phyloP scores from a whole-genome alignment of 2,888 invertebrate genomes.

The Chymomyza caudatula region DNA sequence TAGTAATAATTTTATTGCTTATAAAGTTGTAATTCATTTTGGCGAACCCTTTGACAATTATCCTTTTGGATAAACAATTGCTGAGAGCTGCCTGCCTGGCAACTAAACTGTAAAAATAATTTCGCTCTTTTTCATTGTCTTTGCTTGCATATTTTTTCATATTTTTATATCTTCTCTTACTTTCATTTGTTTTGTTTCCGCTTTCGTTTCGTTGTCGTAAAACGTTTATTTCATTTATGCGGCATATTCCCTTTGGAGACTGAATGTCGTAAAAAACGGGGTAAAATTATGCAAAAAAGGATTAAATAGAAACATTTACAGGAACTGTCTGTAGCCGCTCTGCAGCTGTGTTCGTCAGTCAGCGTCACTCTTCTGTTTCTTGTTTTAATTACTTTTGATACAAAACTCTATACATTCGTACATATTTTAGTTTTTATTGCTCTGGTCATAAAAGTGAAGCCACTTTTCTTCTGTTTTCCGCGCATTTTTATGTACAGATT shows the following conservation, averaged over 20 bases:
- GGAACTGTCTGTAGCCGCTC: conserved; percentile 26
- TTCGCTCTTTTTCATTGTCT: conserved; percentile 45
- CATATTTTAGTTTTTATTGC: conserved; percentile 41
- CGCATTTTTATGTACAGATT: background rate
- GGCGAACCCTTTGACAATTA: conserved; percentile 63
- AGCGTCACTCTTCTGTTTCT: conserved; percentile 27
- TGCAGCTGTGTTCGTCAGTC: conserved; percentile 45
- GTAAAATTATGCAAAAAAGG: conserved; percentile 70
- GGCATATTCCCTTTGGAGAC: conserved; percentile 65
- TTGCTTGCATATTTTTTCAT: background rate
- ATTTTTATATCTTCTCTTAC: conserved; percentile 50
- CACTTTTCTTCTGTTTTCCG: background rate
- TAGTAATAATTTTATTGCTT: conserved; percentile 69
- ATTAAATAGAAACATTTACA: conserved; percentile 54
- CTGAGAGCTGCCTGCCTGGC: conserved; percentile 37
- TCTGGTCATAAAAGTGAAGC: conserved; percentile 23
- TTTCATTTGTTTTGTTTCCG: conserved; percentile 19
- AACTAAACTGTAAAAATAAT: conserved; percentile 45
- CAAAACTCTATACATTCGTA: conserved; percentile 33
- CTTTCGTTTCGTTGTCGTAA: conserved; percentile 58
- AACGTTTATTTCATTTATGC: conserved; percentile 70
- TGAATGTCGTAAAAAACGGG: conserved; percentile 42
- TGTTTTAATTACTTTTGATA: conserved; percentile 61
- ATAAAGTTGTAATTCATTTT: conserved; percentile 68
- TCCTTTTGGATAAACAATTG: conserved; percentile 67